Conservation (phyloP, 2,113 vertebrate species). For the Chamaetylas fuelleborni region DNA sequence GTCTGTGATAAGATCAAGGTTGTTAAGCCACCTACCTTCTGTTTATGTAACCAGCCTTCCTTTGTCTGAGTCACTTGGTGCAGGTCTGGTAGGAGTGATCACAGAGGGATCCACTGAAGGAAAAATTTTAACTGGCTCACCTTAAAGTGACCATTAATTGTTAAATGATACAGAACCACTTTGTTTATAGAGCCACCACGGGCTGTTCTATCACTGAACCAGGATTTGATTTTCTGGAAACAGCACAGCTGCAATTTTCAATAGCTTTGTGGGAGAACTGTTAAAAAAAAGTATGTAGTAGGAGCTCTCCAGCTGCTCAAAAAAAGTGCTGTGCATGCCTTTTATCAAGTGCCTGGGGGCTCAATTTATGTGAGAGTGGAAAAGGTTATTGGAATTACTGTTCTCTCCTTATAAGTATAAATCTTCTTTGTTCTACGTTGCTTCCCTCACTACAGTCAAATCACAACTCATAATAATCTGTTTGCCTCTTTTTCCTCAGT, state of each 20-base stretch:
- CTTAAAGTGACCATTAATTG: not conserved
- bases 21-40: conserved; percentile 50
- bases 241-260: not conserved
- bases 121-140: not conserved
- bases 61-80: not conserved
- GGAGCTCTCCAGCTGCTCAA: not conserved
- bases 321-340: not conserved
- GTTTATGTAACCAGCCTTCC: conserved; percentile 30
- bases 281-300: not conserved
- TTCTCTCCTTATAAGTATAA: not conserved
- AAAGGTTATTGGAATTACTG: conserved; percentile 39
- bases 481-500: not conserved
- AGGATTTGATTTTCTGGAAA: not conserved
- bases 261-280: not conserved
- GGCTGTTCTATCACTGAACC: not conserved
- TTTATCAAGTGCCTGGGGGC: not conserved
- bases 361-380: conserved; percentile 37
- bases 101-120: fast-evolving
- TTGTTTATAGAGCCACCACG: not conserved
- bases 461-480: not conserved
- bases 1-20: conserved; percentile 46
- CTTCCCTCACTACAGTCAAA: not conserved
- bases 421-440: not conserved
- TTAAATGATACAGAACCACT: not conserved
- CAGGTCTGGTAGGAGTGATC: not conserved